Percentiles rank a stretch among this genome's conserved stretches.
Evolutionary conservation across 2,113 vertebrate genomes (phyloP).

Genomic region (Cochlearius cochlearius): DNA sequence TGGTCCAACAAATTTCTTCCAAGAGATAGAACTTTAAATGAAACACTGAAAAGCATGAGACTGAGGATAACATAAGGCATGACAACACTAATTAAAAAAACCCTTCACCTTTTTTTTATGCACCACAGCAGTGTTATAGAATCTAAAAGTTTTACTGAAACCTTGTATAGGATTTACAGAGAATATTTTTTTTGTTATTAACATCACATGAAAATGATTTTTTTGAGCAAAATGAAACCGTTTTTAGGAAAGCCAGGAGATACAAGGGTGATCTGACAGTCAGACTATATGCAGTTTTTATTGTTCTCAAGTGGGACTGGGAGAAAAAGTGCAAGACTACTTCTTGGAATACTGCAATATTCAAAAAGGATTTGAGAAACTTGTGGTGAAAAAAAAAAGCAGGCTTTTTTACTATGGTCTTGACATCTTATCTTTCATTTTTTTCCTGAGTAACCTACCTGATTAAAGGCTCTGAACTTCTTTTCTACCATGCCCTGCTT

Average conservation of each 20-base stretch:
- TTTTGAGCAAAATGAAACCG: accelerated
- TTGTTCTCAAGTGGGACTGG: background rate
- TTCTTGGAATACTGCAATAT: background rate
- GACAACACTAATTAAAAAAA: background rate
- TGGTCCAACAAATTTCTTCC: background rate
- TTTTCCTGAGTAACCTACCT: background rate
- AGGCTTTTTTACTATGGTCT: background rate
- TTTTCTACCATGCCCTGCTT: background rate
- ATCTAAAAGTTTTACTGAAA: background rate
- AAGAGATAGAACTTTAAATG: background rate
- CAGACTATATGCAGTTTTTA: background rate
- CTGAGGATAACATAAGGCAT: background rate
- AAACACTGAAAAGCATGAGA: background rate
- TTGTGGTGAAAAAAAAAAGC: background rate
- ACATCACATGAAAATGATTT: accelerated
- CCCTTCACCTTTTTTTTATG: accelerated
- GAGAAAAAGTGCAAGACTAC: background rate
- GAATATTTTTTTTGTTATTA: background rate
- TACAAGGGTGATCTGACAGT: background rate
- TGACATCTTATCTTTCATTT: background rate
- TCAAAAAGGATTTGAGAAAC: background rate
- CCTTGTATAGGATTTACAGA: background rate
- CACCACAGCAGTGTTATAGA: accelerated
- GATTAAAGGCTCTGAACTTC: background rate
- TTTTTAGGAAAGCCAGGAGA: background rate